phyloP scores from a whole-genome alignment of 2,113 vertebrate genomes.

The Nematolebias whitei region DNA sequence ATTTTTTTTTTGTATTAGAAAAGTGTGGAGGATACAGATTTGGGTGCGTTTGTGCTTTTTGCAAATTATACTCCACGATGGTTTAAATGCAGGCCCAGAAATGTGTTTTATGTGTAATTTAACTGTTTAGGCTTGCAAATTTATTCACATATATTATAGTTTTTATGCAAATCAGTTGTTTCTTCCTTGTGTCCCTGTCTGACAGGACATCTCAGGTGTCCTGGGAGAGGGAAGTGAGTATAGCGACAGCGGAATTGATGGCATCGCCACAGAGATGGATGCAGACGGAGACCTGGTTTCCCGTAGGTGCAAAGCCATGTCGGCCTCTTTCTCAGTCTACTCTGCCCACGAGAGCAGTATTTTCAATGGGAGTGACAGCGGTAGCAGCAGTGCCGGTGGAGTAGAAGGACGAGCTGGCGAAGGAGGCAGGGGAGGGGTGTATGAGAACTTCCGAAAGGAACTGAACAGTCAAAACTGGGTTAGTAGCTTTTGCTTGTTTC shows the following conservation, averaged over 20 bases:
- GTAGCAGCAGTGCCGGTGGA: slow-evolving; percentile 88
- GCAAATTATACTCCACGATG: not conserved
- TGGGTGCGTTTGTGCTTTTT: not conserved
- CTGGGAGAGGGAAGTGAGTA: slow-evolving; percentile 92
- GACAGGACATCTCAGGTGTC: slow-evolving; percentile 86
- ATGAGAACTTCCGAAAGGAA: slow-evolving; percentile 95
- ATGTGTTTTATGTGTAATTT: not conserved
- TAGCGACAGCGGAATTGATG: slow-evolving; percentile 94
- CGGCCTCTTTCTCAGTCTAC: slow-evolving; percentile 90
- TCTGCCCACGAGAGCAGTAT: slow-evolving; percentile 79
- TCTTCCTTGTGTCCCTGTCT: slow-evolving; percentile 9
- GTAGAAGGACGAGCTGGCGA: slow-evolving; percentile 79
- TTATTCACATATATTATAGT: not conserved
- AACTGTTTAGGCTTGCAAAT: not conserved
- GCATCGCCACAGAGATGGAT: slow-evolving; percentile 83
- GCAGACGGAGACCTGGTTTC: slow-evolving; percentile 81
- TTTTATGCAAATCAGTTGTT: not conserved
- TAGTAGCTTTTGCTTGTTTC: slow-evolving; percentile 1
- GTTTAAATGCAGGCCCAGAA: slow-evolving; percentile 2
- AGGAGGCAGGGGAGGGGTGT: slow-evolving; percentile 85
- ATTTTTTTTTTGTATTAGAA: not conserved
- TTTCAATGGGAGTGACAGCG: slow-evolving; percentile 91
- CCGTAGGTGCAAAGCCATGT: slow-evolving; percentile 91
- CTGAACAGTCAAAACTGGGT: slow-evolving; percentile 83
- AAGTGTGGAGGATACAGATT: not conserved